phyloP scores from a whole-genome alignment of 2,113 vertebrate species.

The Sorex fumeus region DNA sequence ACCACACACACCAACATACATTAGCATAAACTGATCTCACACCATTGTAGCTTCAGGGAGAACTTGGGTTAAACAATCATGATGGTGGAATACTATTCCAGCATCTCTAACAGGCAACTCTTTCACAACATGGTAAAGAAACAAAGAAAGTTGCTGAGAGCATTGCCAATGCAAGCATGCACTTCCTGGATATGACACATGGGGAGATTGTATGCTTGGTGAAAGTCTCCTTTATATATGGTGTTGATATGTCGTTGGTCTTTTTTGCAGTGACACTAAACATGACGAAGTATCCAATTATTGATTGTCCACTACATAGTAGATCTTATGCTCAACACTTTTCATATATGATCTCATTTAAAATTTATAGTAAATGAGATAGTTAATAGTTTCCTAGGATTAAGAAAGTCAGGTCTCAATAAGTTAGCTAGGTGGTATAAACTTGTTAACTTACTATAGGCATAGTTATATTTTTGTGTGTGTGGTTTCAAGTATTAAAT shows the following conservation, averaged over 20 bases:
- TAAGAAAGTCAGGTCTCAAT: not conserved
- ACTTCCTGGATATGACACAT: too few species aligned
- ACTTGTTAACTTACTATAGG: not conserved
- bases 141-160: too few species aligned
- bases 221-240: not conserved
- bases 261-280: not conserved
- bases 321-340: constrained; percentile 1
- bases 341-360: not conserved
- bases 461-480: too few species aligned
- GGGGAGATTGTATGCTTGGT: not conserved
- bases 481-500: too few species aligned
- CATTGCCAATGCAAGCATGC: too few species aligned
- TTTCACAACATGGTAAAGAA: too few species aligned
- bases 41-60: too few species aligned
- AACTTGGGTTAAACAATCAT: too few species aligned
- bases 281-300: not conserved
- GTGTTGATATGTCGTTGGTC: not conserved
- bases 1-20: too few species aligned
- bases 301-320: not conserved
- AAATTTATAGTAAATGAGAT: constrained; percentile 1
- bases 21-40: too few species aligned
- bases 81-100: too few species aligned
- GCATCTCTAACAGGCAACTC: too few species aligned
- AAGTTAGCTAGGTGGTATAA: not conserved
- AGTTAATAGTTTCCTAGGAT: not conserved